phyloP scores from a whole-genome alignment of 2,797 vertebrate genomes.

The Sebastes nivosus region DNA sequence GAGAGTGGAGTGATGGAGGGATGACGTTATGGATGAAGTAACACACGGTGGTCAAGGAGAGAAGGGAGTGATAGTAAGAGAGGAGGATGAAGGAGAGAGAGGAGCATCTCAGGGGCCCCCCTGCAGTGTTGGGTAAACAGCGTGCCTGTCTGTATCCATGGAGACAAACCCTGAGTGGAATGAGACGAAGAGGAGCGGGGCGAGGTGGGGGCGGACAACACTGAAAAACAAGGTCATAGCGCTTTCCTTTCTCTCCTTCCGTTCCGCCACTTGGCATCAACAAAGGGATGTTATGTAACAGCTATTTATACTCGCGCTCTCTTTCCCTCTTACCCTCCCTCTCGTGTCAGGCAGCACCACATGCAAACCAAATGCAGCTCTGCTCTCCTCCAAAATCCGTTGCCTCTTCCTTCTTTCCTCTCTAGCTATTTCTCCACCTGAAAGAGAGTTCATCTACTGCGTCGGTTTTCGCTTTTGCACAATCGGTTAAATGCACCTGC shows the following conservation, averaged over 20 bases:
- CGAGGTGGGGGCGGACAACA: conserved; percentile 69
- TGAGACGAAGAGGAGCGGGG: conserved; percentile 65
- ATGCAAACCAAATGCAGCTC: conserved; percentile 84
- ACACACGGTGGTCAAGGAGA: conserved; percentile 59
- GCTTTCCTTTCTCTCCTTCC: conserved; percentile 84
- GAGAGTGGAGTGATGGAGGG: conserved; percentile 21
- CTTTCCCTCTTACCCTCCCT: conserved; percentile 64
- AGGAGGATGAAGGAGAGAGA: conserved; percentile 10
- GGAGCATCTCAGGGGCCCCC: conserved; percentile 55
- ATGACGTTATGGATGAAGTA: conserved; percentile 46
- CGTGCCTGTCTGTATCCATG: conserved; percentile 79
- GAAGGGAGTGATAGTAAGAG: conserved; percentile 28
- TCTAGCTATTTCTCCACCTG: not conserved
- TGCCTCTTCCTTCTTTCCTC: not conserved
- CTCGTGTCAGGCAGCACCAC: conserved; percentile 84
- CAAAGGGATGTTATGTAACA: conserved; percentile 94
- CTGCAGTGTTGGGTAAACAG: conserved; percentile 73
- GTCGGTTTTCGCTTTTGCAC: not conserved
- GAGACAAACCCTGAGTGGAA: conserved; percentile 72
- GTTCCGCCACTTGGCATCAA: conserved; percentile 88
- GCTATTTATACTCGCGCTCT: conserved; percentile 92
- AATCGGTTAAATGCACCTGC: not conserved
- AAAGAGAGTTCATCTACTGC: not conserved
- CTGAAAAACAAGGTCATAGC: conserved; percentile 92
- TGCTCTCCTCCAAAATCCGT: conserved; percentile 68